A percentile compares a stretch with the other conserved stretches of the same genome.
These are phyloP conservation scores for Thamnophis sirtalis DNA, from an alignment of 2,113 vertebrate species.

Conservation along the genomic window DNA sequence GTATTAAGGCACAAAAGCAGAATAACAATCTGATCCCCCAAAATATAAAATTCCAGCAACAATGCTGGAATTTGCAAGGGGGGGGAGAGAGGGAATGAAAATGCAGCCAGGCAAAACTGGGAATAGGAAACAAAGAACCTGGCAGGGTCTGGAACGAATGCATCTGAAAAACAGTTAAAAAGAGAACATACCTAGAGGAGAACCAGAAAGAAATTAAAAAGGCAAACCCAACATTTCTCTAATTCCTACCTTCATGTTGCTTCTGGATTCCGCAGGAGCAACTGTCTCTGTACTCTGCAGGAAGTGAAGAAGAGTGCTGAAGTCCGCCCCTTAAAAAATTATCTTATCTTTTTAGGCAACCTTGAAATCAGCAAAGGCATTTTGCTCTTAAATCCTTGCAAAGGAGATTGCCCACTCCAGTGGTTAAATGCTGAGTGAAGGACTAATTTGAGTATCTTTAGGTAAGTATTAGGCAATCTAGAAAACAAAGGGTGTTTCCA, in stretches of 20 bases:
- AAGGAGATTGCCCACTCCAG: neutral
- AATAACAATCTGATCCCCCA: neutral
- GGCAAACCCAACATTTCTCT: neutral
- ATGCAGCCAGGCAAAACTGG: neutral
- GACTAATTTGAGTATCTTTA: neutral
- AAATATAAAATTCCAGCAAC: too few relatives aligned
- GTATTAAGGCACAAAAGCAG: neutral
- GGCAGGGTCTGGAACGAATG: neutral
- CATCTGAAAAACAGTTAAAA: neutral
- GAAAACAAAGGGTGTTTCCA: neutral
- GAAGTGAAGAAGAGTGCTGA: neutral
- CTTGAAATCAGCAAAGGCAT: neutral
- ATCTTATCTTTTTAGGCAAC: neutral
- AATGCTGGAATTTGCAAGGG: neutral
- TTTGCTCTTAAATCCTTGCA: neutral
- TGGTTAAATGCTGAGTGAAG: neutral
- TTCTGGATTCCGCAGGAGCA: too few relatives aligned
- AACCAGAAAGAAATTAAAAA: neutral
- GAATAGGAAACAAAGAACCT: neutral
- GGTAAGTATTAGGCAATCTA: neutral
- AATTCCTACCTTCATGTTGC: neutral
- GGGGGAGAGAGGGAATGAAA: fast-evolving
- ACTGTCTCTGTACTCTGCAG: neutral
- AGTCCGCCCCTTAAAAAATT: neutral
- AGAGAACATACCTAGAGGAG: neutral